Percentiles rank a stretch among this genome's conserved stretches.
phyloP scores from a whole-genome alignment of 2,888 invertebrate species.

The Drosophila emarginata region DNA sequence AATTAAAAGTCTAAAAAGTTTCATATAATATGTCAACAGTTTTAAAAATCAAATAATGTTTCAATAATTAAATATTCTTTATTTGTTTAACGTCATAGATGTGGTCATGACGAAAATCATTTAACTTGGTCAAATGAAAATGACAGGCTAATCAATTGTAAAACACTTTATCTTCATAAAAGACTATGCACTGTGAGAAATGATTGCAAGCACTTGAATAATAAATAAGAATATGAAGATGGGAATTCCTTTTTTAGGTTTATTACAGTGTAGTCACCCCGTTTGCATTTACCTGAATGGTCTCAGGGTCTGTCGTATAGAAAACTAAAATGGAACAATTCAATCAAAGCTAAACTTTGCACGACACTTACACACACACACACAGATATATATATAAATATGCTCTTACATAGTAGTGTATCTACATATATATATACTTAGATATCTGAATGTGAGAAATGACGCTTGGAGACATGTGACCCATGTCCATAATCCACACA shows the following conservation, averaged over 20 bases:
- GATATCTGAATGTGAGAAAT: conserved; percentile 44
- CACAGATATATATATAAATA: not conserved
- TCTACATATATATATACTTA: conserved; percentile 7
- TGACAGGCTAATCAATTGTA: conserved; percentile 53
- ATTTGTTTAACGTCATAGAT: conserved; percentile 6
- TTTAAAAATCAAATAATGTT: not conserved
- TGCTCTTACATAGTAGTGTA: not conserved
- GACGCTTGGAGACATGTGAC: conserved; percentile 60
- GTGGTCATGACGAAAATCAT: conserved; percentile 16
- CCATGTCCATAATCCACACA: conserved; percentile 63
- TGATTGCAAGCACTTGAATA: not conserved
- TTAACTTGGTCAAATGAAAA: conserved; percentile 25
- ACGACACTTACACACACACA: conserved; percentile 38
- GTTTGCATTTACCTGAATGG: conserved; percentile 42
- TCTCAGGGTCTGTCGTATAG: conserved; percentile 37
- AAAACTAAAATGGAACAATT: conserved; percentile 69
- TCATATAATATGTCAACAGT: too few species aligned
- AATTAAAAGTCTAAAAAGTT: too few species aligned
- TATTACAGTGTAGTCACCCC: conserved; percentile 31
- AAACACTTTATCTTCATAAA: conserved; percentile 44
- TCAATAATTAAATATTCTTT: not conserved
- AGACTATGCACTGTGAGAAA: conserved; percentile 19
- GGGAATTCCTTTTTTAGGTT: not conserved
- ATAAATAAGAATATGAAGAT: conserved; percentile 8
- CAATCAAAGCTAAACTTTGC: conserved; percentile 58